Base-by-base conservation (phyloP, 2,113 vertebrate species). In the Anoura caudifer region DNA sequence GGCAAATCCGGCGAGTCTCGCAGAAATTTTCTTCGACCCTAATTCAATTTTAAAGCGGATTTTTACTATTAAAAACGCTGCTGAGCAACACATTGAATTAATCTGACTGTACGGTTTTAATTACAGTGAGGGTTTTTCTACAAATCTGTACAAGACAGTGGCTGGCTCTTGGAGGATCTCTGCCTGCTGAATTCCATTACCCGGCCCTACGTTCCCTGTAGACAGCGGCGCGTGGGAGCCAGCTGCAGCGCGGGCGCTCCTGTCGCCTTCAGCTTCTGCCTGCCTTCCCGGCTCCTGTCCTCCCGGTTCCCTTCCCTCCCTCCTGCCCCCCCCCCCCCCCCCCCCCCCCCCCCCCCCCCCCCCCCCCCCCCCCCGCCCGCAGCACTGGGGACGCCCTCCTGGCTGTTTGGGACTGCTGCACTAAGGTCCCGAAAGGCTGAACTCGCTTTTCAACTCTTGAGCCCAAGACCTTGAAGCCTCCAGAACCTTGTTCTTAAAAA, bases 211-310 rank as follows among this genome's bases (percentile, higher is more conserved):
- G 94, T 97, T 87, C 95, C 97, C 94, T 52, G 96, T 86, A 98
- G 97, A 98, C 97, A 98, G 97, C 98, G 97, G 98, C 98, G 98
- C 98, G 98, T 98, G 98, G 97, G 98, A 98, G 98, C 98, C 98
- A 98, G 98, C 98, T 98, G 98, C 92, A 61, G 97, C 72, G 52
- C 76, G 54, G 90, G 82, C 94, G 70, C 91, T 84, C 73, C 61
- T 20, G 87, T 24, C 22, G 38, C 94, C 70, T 96, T 65, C 73
- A 19, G 79, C 97, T 97, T 94, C 96, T 98, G 98, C 98, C 97
- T 97, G 98, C 98, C 98, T 98, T 97, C 97, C n/a, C 80, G 92
- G 97, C 93, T 96, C 98, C 81, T 36, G 63, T 88, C 84, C 70
- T 56, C 63, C 65, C 97, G 97, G 93, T 95, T 98, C 98, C 97